Conservation (phyloP, 1,140 invertebrate genomes). For the Apis laboriosa region DNA sequence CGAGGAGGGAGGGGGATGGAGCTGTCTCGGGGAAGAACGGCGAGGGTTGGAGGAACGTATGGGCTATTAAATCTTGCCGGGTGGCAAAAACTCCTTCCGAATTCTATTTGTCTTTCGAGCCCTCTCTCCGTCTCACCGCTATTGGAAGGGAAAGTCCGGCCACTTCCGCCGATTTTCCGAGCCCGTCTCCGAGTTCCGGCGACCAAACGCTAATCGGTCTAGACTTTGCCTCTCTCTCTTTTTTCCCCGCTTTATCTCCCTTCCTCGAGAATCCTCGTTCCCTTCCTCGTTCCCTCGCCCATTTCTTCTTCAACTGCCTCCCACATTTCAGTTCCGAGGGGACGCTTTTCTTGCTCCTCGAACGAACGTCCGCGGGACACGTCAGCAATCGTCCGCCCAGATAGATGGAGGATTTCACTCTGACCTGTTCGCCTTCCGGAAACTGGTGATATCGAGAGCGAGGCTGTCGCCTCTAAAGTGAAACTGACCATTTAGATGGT, state of each 20-base stretch:
- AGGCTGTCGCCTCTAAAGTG: background rate
- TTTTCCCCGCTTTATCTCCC: constrained; percentile 45
- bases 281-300: background rate
- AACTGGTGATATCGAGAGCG: constrained; percentile 19
- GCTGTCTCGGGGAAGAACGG: background rate
- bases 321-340: constrained; percentile 1
- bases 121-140: constrained; percentile 59
- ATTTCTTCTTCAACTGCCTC: constrained; percentile 19
- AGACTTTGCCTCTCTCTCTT: constrained; percentile 59
- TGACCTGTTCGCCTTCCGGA: constrained; percentile 25
- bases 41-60: constrained; percentile 49
- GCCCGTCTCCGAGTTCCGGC: constrained; percentile 67
- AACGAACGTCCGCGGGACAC: constrained; percentile 41
- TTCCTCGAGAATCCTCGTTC: constrained; percentile 18
- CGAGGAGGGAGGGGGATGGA: background rate
- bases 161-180: constrained; percentile 71
- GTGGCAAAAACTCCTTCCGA: constrained; percentile 72
- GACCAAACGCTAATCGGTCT: constrained; percentile 74
- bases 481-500: background rate
- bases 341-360: constrained; percentile 57
- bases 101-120: constrained; percentile 75
- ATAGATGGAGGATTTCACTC: constrained; percentile 53
- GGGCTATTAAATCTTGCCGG: constrained; percentile 71
- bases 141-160: constrained; percentile 59
- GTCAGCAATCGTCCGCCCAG: constrained; percentile 56